Evolutionary conservation across 2,888 invertebrate species (phyloP).

Genomic region (Iselma pallidipennis): DNA sequence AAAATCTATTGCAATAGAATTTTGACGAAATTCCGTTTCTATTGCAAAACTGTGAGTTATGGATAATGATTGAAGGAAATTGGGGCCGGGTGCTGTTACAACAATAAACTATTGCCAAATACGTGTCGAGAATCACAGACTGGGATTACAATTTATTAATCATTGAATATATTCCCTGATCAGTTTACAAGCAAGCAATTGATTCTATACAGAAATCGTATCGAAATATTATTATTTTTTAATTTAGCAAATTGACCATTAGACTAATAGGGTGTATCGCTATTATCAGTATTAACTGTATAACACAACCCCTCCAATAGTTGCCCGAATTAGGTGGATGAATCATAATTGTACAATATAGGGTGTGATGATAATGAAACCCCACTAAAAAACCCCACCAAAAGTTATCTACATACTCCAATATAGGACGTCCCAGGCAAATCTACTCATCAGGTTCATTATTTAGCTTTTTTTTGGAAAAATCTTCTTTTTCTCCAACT

Average conservation of each 20-base stretch:
- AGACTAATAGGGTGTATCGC: conserved; percentile 8
- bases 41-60: background rate
- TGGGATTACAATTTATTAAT: background rate
- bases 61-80: background rate
- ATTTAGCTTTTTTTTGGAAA: background rate
- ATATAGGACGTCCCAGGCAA: too few relatives aligned
- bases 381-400: background rate
- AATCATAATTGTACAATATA: background rate
- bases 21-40: background rate
- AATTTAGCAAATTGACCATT: conserved; percentile 19
- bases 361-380: background rate
- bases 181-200: background rate
- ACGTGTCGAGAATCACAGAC: background rate
- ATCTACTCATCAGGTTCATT: too few relatives aligned
- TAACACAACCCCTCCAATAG: too few relatives aligned
- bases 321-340: background rate
- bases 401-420: background rate
- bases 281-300: background rate
- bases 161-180: background rate
- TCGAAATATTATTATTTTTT: conserved; percentile 16
- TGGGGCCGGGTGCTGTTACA: background rate
- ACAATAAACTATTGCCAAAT: background rate
- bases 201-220: background rate
- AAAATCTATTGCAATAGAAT: too few relatives aligned
- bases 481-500: background rate